Evolutionary conservation across 2,113 vertebrate genomes (phyloP).

Genomic region (Henicopernis longicauda): DNA sequence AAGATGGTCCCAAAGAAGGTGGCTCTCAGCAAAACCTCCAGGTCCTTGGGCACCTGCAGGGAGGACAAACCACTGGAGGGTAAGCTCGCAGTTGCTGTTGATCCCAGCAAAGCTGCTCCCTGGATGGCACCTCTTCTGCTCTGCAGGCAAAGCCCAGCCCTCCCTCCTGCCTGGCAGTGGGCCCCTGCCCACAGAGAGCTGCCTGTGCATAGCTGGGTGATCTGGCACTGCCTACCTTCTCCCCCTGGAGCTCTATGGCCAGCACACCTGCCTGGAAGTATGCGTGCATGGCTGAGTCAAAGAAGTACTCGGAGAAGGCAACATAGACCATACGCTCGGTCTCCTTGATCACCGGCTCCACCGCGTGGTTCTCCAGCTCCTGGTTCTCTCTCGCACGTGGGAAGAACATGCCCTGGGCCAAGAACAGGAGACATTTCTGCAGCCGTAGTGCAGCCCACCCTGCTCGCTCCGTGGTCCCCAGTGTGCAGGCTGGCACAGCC

Average conservation of each 20-base stretch:
- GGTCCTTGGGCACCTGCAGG: constrained; percentile 85
- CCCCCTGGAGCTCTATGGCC: constrained; percentile 76
- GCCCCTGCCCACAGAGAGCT: background rate
- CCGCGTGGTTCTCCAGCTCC: constrained; percentile 75
- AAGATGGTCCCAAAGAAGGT: constrained; percentile 88
- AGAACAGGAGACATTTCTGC: background rate
- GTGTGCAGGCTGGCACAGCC: accelerated
- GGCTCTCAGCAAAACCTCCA: constrained; percentile 89
- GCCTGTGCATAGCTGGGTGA: accelerated
- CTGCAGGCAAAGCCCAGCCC: background rate
- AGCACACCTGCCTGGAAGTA: constrained; percentile 85
- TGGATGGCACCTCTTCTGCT: background rate
- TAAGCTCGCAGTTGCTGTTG: accelerated
- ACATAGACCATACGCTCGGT: constrained; percentile 91
- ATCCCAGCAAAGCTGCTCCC: background rate
- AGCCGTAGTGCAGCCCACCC: accelerated
- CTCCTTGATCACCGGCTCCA: constrained; percentile 80
- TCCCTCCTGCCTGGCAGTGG: background rate
- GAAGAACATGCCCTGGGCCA: constrained; percentile 88
- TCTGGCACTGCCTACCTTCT: constrained; percentile 67
- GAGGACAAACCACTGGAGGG: background rate
- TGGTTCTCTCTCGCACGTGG: constrained; percentile 66
- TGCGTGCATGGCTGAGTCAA: constrained; percentile 86
- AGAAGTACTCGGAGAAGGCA: constrained; percentile 92
- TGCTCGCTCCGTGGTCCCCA: accelerated